Base-by-base conservation (phyloP, 2,797 vertebrate species). In the Tamandua tetradactyla region DNA sequence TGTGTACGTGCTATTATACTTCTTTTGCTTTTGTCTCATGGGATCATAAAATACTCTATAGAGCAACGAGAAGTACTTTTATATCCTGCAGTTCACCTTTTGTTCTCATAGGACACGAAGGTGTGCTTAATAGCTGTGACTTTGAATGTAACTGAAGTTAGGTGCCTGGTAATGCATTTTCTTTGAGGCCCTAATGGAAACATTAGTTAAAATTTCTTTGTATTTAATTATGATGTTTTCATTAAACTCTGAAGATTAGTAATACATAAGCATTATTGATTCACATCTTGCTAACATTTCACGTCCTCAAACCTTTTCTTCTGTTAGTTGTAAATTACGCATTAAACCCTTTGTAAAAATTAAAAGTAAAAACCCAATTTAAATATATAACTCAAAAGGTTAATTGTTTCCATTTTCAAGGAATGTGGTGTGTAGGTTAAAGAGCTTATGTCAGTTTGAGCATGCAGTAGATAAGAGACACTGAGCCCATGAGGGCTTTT, bases 281-380 rank as follows among this genome's bases (percentile, higher is more conserved):
- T 95, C n/a, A 96, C 52, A 64, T 91, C 95, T 94, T 95, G 64
- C 78, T 92, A 69, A 47, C 20, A 75, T 55, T 68, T 62, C 6
- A 84, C 20, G 47, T 40, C 61, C 64, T 80, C 52, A 90, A 61
- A 42, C 49, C 37, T 66, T 94, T 25, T 94, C 12, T 86, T 93
- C 47, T 30, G 32, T 79, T 85, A 23, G 42, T 90, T 92, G 47
- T 61, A 87, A 49, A 87, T 96, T 95, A 87, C 35, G 94, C 81
- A 86, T 92, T 89, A 91, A 94, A 18, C 42, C 6, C 35, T 42
- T 86, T 86, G 32, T 8, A 88, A 59, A 74, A 86, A 74, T 88
- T 94, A 95, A 94, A 91, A 96, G 57, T 95, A 95, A 84, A 93
- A 95, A 64, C 42, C n/a, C 79, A 74, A 90, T 87, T 61, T 25